Base-by-base conservation (phyloP, 2,888 invertebrate species). In the Orthonychiurus folsomi region DNA sequence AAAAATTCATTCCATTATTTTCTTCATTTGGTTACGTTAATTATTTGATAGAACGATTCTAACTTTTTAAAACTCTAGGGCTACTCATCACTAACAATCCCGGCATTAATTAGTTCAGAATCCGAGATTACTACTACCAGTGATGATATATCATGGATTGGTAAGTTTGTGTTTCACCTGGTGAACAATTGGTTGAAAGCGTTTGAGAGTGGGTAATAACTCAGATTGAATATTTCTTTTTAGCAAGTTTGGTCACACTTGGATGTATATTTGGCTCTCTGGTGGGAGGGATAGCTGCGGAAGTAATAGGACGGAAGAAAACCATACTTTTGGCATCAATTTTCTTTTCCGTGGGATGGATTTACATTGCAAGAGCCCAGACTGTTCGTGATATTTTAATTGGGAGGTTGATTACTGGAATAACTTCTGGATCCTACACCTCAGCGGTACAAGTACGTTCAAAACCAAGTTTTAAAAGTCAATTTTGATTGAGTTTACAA, bases 61-160 rank as follows among this genome's bases (percentile, higher is more conserved):
- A n/a, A n/a, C n/a, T n/a, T n/a, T n/a, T n/a, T n/a, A n/a, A n/a
- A n/a, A n/a, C n/a, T n/a, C n/a, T n/a, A n/a, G n/a, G 72, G 72
- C 18, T 72, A 67, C 52, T 69, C 69, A 20, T 66, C 70, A 1
- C 67, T 72, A 1, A 64, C 69, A 9, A 66, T 72, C 54, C 70
- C 70, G 3, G 59, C 66, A 0, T 59, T 72, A 1, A 60, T 72
- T 1, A 63, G 62, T 20, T 27, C 37, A 9, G 65, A 70, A 20
- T 70, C 70, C 0, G 65, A 65, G 53, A 66, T 72, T 24, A 47
- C 65, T 56, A 63, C 64, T n/a, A 59, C 67, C 1, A 59, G 62
- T 28, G 66, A 66, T 2, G 68, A 70, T 62, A 62, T 72, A 52
- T 66, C 66, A 21, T 72, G 72, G 72, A 70, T 72, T 64, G 71